These are phyloP conservation scores for Danaus melanippus DNA, from an alignment of 1,140 invertebrate species.

Conservation along the genomic window DNA sequence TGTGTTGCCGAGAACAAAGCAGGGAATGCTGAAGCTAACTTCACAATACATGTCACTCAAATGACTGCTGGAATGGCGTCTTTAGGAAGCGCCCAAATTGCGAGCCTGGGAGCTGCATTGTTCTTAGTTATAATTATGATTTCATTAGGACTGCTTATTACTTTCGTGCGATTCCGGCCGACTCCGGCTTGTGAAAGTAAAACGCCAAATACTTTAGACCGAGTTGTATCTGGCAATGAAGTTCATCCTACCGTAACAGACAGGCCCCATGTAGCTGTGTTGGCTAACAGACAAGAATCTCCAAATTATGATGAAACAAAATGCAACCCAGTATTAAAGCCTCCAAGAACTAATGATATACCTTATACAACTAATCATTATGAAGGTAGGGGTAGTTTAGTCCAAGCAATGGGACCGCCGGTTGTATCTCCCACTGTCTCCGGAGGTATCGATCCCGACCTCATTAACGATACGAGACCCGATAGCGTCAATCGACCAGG, in stretches of 20 bases:
- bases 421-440: constrained; percentile 81
- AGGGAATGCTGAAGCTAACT: constrained; percentile 92
- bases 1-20: constrained; percentile 93
- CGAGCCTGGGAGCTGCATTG: constrained; percentile 86
- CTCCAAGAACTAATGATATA: constrained; percentile 77
- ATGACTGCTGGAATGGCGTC: constrained; percentile 83
- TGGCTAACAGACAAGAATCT: constrained; percentile 59
- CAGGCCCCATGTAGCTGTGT: constrained; percentile 62
- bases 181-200: constrained; percentile 82
- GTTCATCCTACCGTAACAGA: constrained; percentile 66
- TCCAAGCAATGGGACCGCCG: constrained; percentile 72
- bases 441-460: constrained; percentile 84
- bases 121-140: constrained; percentile 85
- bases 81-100: constrained; percentile 87
- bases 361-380: constrained; percentile 76
- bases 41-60: constrained; percentile 87
- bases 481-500: constrained; percentile 71
- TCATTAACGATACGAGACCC: constrained; percentile 84
- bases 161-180: constrained; percentile 80
- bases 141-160: constrained; percentile 80
- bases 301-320: constrained; percentile 68
- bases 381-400: constrained; percentile 75
- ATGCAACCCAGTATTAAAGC: constrained; percentile 79
- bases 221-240: constrained; percentile 77
- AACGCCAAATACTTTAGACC: constrained; percentile 80